Percentiles rank a stretch among this genome's conserved stretches.
Evolutionary conservation across 2,888 invertebrate species (phyloP).

Genomic region (Neoascia interrupta): DNA sequence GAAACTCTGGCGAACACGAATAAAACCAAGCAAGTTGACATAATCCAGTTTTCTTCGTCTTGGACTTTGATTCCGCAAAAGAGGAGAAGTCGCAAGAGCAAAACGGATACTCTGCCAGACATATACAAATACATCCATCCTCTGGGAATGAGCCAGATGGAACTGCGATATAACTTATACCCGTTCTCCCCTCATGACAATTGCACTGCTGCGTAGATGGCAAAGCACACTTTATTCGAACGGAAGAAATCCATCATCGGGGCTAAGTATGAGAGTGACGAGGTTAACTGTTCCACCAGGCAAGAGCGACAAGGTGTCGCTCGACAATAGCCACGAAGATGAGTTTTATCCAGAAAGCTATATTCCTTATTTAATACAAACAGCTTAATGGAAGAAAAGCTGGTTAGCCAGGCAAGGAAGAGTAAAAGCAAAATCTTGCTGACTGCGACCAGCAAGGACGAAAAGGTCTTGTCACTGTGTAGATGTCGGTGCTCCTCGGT

Average conservation of each 20-base stretch:
- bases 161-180: slow-evolving; percentile 7
- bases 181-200: slow-evolving; percentile 52
- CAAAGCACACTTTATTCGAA: slow-evolving; percentile 54
- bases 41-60: slow-evolving; percentile 40
- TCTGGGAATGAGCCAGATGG: slow-evolving; percentile 15
- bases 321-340: slow-evolving; percentile 5
- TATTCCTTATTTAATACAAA: slow-evolving; percentile 46
- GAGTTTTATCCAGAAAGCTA: slow-evolving; percentile 43
- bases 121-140: slow-evolving; percentile 36
- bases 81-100: not conserved
- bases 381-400: slow-evolving; percentile 32
- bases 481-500: not conserved
- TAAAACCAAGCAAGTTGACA: slow-evolving; percentile 25
- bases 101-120: slow-evolving; percentile 33
- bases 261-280: slow-evolving; percentile 23
- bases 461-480: slow-evolving; percentile 20
- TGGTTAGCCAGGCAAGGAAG: slow-evolving; percentile 22
- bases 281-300: not conserved
- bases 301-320: not conserved
- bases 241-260: slow-evolving; percentile 62
- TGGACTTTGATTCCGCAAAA: not conserved
- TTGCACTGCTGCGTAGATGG: slow-evolving; percentile 58
- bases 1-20: not conserved
- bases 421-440: slow-evolving; percentile 28
- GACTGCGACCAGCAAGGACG: slow-evolving; percentile 11